Percentiles rank a stretch among this genome's conserved stretches.
Evolutionary conservation across 2,113 vertebrate species (phyloP).

Genomic region (Calypte anna): DNA sequence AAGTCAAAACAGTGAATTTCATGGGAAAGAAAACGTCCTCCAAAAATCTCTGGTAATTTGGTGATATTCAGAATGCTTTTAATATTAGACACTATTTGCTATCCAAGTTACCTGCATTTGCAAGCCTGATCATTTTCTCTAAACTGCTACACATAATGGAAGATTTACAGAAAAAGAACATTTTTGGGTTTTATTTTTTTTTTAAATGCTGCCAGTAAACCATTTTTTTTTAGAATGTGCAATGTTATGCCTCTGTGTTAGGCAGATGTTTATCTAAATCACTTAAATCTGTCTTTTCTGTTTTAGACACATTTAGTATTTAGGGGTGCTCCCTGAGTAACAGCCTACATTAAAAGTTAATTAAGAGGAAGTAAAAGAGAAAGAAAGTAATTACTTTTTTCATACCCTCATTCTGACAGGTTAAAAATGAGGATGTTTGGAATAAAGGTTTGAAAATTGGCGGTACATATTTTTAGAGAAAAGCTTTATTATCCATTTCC

Average conservation of each 20-base stretch:
- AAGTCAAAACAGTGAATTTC: background rate
- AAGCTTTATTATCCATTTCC: constrained; percentile 44
- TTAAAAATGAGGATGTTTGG: constrained; percentile 47
- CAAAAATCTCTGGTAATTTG: background rate
- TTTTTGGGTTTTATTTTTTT: background rate
- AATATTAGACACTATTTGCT: background rate
- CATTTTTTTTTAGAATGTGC: constrained; percentile 18
- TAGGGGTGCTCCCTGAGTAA: constrained; percentile 58
- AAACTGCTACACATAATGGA: background rate
- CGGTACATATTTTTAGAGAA: constrained; percentile 7
- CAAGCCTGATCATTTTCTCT: background rate
- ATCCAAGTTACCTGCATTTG: background rate
- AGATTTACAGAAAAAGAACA: background rate
- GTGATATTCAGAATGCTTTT: background rate
- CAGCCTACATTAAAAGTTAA: constrained; percentile 76
- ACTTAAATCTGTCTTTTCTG: constrained; percentile 71
- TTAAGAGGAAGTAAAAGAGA: constrained; percentile 71
- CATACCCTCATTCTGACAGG: constrained; percentile 50
- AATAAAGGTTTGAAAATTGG: constrained; percentile 38
- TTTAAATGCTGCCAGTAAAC: constrained; percentile 28
- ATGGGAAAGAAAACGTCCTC: background rate
- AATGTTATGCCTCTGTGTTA: constrained; percentile 36
- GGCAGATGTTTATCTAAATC: constrained; percentile 77
- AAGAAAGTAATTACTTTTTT: constrained; percentile 68
- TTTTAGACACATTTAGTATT: constrained; percentile 65